Conservation (phyloP, 2,113 vertebrate species). For the Xiphorhynchus elegans region DNA sequence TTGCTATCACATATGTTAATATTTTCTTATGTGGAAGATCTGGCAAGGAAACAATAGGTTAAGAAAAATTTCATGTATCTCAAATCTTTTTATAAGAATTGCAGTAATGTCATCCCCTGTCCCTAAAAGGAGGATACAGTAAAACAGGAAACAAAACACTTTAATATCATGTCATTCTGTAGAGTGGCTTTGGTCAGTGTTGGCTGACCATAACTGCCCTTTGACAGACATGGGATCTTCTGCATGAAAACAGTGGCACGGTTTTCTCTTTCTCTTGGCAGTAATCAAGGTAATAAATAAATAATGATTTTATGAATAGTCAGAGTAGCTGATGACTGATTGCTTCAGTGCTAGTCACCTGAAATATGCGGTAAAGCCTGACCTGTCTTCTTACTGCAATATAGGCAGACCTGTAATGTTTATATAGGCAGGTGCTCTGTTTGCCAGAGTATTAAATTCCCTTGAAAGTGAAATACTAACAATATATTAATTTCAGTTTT, state of each 20-base stretch:
- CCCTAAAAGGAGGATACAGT: neutral
- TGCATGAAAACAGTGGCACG: neutral
- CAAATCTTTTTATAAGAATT: neutral
- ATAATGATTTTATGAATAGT: neutral
- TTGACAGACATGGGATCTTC: neutral
- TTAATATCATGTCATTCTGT: neutral
- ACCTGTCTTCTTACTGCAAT: neutral
- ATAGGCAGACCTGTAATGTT: neutral
- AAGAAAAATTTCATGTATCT: neutral
- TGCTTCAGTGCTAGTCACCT: neutral
- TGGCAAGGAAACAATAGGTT: neutral
- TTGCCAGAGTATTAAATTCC: neutral
- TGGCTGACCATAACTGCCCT: neutral
- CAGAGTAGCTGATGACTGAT: neutral
- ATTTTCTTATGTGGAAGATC: neutral
- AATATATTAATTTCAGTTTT: constrained; percentile 79
- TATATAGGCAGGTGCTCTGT: neutral
- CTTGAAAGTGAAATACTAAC: constrained; percentile 35
- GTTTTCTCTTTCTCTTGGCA: neutral
- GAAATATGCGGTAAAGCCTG: neutral
- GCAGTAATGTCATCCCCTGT: neutral
- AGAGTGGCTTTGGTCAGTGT: neutral
- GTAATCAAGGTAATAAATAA: neutral
- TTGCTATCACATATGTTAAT: neutral
- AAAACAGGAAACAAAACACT: neutral